phyloP scores from a whole-genome alignment of 2,113 vertebrate species.

The Campylorhamphus procurvoides region DNA sequence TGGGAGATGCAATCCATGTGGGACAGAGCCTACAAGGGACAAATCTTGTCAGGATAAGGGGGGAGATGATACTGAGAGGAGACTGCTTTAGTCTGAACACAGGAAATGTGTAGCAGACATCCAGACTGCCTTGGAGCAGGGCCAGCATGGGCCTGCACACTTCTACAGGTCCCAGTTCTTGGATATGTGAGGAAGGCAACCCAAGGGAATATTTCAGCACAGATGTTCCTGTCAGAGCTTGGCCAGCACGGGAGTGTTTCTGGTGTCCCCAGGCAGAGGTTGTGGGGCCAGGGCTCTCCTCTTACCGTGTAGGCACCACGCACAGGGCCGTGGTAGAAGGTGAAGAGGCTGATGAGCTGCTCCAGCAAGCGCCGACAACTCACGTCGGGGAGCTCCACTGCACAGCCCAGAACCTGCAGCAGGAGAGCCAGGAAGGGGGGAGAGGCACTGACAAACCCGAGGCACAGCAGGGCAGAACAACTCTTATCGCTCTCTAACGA shows the following conservation, averaged over 20 bases:
- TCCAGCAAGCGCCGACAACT: constrained; percentile 85
- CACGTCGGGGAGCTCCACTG: constrained; percentile 83
- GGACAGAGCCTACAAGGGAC: background rate
- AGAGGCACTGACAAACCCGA: background rate
- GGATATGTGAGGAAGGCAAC: rapidly evolving
- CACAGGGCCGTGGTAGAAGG: constrained; percentile 88
- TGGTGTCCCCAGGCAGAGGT: too few relatives aligned
- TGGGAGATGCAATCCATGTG: rapidly evolving
- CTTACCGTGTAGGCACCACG: constrained; percentile 80
- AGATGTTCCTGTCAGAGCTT: background rate
- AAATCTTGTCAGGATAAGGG: background rate
- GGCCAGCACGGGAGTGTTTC: rapidly evolving
- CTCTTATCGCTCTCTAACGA: background rate
- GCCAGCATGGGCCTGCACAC: background rate
- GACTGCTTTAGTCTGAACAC: background rate
- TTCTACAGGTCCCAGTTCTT: background rate
- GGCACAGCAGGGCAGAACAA: background rate
- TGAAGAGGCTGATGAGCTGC: constrained; percentile 87
- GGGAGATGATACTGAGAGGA: rapidly evolving
- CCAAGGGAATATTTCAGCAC: rapidly evolving
- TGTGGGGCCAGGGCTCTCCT: background rate
- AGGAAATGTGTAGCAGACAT: background rate
- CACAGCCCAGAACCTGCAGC: constrained; percentile 86
- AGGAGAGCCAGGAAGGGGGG: background rate
- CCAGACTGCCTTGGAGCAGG: rapidly evolving